These are phyloP conservation scores for Muscina levida DNA, from an alignment of 2,888 invertebrate genomes.

Conservation along the genomic window DNA sequence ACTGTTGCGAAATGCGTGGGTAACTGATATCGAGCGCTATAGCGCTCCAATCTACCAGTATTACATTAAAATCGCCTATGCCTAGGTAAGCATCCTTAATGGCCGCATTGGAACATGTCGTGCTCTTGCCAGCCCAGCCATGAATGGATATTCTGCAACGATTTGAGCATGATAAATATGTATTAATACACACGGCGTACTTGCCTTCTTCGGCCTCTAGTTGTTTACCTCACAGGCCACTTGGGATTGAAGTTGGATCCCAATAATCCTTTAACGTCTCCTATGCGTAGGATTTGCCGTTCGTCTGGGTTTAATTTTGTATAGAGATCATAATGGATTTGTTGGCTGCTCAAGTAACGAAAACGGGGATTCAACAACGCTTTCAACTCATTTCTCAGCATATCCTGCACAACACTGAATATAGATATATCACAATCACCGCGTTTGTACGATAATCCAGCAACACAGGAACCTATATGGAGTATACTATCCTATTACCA, in stretches of 20 bases:
- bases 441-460: slow-evolving; percentile 70
- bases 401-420: slow-evolving; percentile 69
- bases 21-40: slow-evolving; percentile 73
- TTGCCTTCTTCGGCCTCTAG: too few species aligned
- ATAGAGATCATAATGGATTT: slow-evolving; percentile 74
- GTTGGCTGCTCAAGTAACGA: slow-evolving; percentile 61
- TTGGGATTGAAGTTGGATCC: slow-evolving; percentile 73
- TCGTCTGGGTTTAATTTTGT: slow-evolving; percentile 71
- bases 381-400: slow-evolving; percentile 69
- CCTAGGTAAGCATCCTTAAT: slow-evolving; percentile 75
- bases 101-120: slow-evolving; percentile 74
- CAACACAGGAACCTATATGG: slow-evolving; percentile 40
- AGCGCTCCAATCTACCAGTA: slow-evolving; percentile 77
- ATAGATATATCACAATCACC: slow-evolving; percentile 73
- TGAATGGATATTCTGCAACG: slow-evolving; percentile 72
- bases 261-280: slow-evolving; percentile 68
- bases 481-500: too few species aligned
- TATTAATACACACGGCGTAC: too few species aligned
- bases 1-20: slow-evolving; percentile 71
- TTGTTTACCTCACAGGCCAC: slow-evolving; percentile 76
- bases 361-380: slow-evolving; percentile 65
- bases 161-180: not conserved
- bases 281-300: slow-evolving; percentile 69
- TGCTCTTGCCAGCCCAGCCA: slow-evolving; percentile 75
- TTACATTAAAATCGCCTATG: slow-evolving; percentile 74